Evolutionary conservation across 2,797 vertebrate genomes (phyloP).

Genomic region (Liparis tanakae): DNA sequence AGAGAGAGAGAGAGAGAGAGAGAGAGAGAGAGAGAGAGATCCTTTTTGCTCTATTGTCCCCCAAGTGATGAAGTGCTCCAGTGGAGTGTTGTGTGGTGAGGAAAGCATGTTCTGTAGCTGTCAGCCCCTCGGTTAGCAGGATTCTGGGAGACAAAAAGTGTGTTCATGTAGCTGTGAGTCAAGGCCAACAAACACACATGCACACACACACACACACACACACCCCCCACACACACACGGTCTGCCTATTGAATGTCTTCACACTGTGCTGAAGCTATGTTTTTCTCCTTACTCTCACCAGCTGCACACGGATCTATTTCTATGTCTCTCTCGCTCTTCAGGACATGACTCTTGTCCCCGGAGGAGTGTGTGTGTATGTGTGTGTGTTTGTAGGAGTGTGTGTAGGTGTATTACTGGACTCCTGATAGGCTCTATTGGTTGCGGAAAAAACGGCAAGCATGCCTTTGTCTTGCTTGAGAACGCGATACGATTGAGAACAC

Average conservation of each 20-base stretch:
- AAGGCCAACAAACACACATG: slow-evolving; percentile 34
- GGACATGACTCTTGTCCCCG: slow-evolving; percentile 19
- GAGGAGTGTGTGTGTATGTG: slow-evolving; percentile 5
- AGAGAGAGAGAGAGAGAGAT: slow-evolving; percentile 45
- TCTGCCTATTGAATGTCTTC: too few species aligned
- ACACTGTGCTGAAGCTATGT: slow-evolving; percentile 25
- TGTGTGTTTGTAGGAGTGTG: slow-evolving; percentile 22
- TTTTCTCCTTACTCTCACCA: slow-evolving; percentile 10
- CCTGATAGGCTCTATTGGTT: not conserved
- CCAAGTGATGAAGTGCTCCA: slow-evolving; percentile 42
- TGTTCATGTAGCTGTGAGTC: slow-evolving; percentile 36
- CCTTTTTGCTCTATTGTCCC: slow-evolving; percentile 53
- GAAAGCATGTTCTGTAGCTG: slow-evolving; percentile 64
- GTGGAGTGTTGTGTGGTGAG: slow-evolving; percentile 63
- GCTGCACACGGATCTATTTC: slow-evolving; percentile 38
- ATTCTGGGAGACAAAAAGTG: slow-evolving; percentile 68
- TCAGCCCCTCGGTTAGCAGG: slow-evolving; percentile 58
- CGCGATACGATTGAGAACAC: not conserved
- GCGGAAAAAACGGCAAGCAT: slow-evolving; percentile 11
- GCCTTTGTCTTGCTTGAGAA: not conserved
- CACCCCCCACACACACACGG: too few species aligned
- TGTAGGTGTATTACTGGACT: not conserved
- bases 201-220: slow-evolving; percentile 13
- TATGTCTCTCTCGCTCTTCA: slow-evolving; percentile 37
- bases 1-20: slow-evolving; percentile 30